Conservation (phyloP, 2,113 vertebrate genomes). For the Campylomormyrus numenius region DNA sequence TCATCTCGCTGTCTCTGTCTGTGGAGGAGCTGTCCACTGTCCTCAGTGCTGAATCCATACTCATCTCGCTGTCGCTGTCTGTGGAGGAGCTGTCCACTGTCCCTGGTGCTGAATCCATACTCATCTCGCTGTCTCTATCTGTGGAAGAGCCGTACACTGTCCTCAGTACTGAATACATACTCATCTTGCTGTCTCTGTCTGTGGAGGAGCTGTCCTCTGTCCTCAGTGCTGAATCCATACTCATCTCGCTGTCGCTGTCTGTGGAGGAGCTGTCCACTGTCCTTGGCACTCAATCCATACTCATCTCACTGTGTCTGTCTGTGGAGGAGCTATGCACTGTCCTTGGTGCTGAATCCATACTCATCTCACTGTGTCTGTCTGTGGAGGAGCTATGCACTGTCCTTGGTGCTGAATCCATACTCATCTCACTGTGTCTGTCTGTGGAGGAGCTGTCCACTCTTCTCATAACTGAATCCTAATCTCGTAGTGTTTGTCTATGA, state of each 20-base stretch:
- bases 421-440: background rate
- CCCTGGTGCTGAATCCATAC: background rate
- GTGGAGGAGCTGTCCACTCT: background rate
- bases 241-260: background rate
- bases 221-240: background rate
- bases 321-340: background rate
- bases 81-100: background rate
- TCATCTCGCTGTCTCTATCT: background rate
- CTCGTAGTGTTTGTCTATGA: background rate
- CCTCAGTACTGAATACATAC: background rate
- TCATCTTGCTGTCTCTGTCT: background rate
- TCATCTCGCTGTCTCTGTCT: background rate
- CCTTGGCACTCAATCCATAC: background rate
- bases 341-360: background rate
- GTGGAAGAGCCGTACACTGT: background rate
- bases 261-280: background rate
- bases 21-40: background rate
- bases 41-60: background rate
- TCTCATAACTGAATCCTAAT: background rate
- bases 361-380: background rate
- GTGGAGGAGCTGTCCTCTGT: background rate
- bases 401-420: background rate
- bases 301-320: background rate
- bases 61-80: background rate
- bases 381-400: background rate